Percentiles rank a stretch among this genome's conserved stretches.
These are phyloP conservation scores for Cylas formicarius DNA, from an alignment of 1,140 invertebrate genomes.

Conservation along the genomic window DNA sequence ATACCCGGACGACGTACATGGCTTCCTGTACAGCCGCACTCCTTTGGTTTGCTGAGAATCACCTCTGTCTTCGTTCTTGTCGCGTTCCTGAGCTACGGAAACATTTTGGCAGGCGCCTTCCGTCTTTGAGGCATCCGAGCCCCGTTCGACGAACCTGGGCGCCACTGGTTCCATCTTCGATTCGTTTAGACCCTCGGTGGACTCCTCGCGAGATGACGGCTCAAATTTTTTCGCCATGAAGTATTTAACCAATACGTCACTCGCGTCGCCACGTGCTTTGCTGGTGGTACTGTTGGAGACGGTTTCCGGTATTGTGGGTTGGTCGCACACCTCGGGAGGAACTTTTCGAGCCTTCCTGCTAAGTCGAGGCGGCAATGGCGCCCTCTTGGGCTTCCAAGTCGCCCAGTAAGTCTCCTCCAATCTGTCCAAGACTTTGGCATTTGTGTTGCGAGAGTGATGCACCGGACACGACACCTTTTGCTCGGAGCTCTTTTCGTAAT, in stretches of 20 bases:
- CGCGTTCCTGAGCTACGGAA: no score
- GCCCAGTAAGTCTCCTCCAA: conserved; percentile 39
- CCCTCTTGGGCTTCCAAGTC: conserved; percentile 36
- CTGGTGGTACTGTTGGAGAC: no score
- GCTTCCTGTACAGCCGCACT: conserved; percentile 29
- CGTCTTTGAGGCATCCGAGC: no score
- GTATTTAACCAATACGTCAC: conserved; percentile 11
- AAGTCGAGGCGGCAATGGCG: neutral
- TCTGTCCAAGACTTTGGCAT: conserved; percentile 28
- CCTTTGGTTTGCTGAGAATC: conserved; percentile 31
- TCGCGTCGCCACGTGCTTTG: conserved; percentile 6
- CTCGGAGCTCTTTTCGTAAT: no score
- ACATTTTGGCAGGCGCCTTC: no score
- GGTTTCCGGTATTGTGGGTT: neutral
- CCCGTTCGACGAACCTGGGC: no score
- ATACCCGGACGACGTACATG: conserved; percentile 12
- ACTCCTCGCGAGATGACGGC: neutral
- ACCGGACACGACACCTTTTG: no score
- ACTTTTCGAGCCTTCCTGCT: conserved; percentile 4
- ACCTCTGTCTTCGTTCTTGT: conserved; percentile 25
- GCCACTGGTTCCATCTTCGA: neutral
- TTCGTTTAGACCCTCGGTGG: neutral
- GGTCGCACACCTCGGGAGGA: conserved; percentile 6
- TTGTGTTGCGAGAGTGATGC: no score
- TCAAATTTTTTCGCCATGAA: conserved; percentile 16